A percentile compares a stretch with the other conserved stretches of the same genome.
phyloP scores from a whole-genome alignment of 2,888 invertebrate species.

The Drosophila kanekoi region DNA sequence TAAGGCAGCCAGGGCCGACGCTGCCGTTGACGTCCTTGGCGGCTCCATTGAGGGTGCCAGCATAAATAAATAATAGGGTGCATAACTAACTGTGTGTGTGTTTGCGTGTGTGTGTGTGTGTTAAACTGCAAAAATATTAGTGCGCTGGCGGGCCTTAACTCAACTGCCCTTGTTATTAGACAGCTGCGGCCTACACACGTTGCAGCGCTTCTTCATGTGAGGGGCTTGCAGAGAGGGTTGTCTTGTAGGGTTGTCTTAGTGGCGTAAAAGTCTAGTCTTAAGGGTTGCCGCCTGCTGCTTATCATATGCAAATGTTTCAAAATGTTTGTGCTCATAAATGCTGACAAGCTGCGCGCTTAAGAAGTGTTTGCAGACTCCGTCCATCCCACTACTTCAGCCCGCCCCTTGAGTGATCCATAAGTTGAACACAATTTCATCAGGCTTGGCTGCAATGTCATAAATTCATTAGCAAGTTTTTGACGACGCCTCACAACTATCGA shows the following conservation, averaged over 20 bases:
- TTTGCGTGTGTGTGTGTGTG: constrained; percentile 32
- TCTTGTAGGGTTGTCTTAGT: not conserved
- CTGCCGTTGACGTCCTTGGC: constrained; percentile 49
- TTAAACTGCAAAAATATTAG: constrained; percentile 61
- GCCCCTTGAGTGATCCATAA: constrained; percentile 17
- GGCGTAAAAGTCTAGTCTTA: not conserved
- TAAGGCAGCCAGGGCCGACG: constrained; percentile 47
- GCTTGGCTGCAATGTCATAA: constrained; percentile 47
- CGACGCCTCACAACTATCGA: constrained; percentile 25
- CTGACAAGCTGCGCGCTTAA: constrained; percentile 39
- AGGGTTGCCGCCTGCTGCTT: constrained; percentile 49
- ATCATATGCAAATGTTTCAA: constrained; percentile 69
- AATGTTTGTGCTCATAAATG: constrained; percentile 63
- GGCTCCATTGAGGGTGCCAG: constrained; percentile 57
- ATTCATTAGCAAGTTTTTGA: constrained; percentile 59
- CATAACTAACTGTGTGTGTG: constrained; percentile 41
- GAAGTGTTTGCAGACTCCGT: constrained; percentile 34
- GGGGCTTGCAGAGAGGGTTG: not conserved
- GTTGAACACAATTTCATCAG: constrained; percentile 18
- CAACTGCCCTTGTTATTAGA: constrained; percentile 25
- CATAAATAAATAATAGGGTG: constrained; percentile 66
- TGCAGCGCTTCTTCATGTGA: not conserved
- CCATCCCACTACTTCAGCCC: not conserved
- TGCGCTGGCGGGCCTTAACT: constrained; percentile 43
- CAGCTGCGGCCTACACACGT: constrained; percentile 14